Conservation (phyloP, 1,140 invertebrate genomes). For the Papilio machaon region DNA sequence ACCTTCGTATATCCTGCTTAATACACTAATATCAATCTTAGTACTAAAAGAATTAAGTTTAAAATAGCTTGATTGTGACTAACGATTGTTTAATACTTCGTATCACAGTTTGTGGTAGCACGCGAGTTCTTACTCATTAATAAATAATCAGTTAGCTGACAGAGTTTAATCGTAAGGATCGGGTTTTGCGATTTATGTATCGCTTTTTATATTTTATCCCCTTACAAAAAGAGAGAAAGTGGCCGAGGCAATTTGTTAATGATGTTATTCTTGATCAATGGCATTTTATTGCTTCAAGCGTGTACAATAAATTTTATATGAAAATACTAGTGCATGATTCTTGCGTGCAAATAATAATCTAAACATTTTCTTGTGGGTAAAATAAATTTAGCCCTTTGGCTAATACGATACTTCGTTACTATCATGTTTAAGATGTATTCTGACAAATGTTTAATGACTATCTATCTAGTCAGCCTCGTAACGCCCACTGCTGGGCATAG, state of each 20-base stretch:
- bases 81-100: constrained; percentile 17
- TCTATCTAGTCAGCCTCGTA: too few relatives aligned
- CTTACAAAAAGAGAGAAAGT: constrained; percentile 21
- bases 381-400: background rate
- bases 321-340: background rate
- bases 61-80: constrained; percentile 5
- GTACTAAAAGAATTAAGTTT: background rate
- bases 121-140: constrained; percentile 27
- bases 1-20: background rate
- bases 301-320: background rate
- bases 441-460: too few relatives aligned
- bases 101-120: constrained; percentile 24
- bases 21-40: constrained; percentile 16
- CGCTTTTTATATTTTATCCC: background rate
- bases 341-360: background rate
- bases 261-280: constrained; percentile 18
- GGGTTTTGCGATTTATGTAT: constrained; percentile 20
- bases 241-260: constrained; percentile 16
- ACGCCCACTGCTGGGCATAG: too few relatives aligned
- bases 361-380: background rate
- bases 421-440: too few relatives aligned
- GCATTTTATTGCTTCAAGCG: background rate
- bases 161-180: constrained; percentile 26
- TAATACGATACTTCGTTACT: background rate
- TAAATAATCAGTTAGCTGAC: constrained; percentile 29